Percentiles rank a stretch among this genome's conserved stretches.
Conservation (phyloP, 1,140 invertebrate species). For the Nasonia vitripennis region DNA sequence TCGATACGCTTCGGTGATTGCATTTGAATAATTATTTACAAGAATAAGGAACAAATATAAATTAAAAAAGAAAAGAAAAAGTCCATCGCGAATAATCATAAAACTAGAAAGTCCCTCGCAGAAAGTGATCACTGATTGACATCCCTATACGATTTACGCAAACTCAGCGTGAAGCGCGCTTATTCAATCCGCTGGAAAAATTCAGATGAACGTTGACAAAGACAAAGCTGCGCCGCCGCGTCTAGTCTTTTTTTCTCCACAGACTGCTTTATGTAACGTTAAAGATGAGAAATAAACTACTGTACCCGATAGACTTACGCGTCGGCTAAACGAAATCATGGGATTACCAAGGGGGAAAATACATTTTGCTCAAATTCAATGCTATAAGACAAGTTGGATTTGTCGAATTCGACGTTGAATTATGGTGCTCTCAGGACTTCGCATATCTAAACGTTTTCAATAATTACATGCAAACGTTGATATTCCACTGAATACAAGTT, state of each 20-base stretch:
- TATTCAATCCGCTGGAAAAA: slow-evolving; percentile 9
- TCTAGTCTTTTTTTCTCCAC: slow-evolving; percentile 4
- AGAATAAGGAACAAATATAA: background rate
- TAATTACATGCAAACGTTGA: no score
- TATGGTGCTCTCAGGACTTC: background rate
- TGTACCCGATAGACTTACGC: no score
- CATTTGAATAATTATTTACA: background rate
- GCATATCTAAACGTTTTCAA: background rate
- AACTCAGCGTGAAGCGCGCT: background rate
- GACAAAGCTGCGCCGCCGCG: background rate
- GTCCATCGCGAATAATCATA: background rate
- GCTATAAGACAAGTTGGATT: no score
- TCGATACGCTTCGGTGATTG: no score
- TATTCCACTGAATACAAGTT: no score
- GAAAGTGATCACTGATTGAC: slow-evolving; percentile 17
- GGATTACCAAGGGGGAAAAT: no score
- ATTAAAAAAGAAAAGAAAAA: background rate
- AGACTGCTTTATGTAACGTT: background rate
- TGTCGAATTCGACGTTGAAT: no score
- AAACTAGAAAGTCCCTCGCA: slow-evolving; percentile 28
- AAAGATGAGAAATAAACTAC: slow-evolving; percentile 2
- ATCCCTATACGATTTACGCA: slow-evolving; percentile 27
- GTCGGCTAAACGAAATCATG: no score
- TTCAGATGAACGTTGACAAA: slow-evolving; percentile 11
- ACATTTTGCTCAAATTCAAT: background rate